Evolutionary conservation across 2,888 invertebrate species (phyloP).

Genomic region (Agrochola macilenta): DNA sequence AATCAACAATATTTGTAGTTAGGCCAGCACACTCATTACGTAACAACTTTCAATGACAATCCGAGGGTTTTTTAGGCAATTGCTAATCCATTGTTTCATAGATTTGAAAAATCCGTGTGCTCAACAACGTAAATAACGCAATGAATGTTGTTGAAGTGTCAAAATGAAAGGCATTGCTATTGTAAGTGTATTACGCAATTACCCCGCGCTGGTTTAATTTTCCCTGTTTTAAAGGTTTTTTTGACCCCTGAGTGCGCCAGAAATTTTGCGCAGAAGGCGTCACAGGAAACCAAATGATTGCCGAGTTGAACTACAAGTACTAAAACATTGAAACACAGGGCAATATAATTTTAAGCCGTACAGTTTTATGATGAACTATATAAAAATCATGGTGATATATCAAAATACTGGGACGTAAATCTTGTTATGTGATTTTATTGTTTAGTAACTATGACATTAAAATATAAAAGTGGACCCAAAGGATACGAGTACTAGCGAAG

Average conservation of each 20-base stretch:
- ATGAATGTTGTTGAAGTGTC: not conserved
- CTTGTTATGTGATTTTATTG: constrained; percentile 25
- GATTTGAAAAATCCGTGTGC: not conserved
- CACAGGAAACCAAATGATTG: constrained; percentile 24
- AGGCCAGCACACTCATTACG: not conserved
- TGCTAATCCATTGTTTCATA: not conserved
- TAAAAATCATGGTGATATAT: constrained; percentile 39
- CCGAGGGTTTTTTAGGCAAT: not conserved
- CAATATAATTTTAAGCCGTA: constrained; percentile 31
- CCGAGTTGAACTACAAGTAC: constrained; percentile 20
- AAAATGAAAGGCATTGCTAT: not conserved
- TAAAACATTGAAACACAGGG: constrained; percentile 30
- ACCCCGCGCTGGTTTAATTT: not conserved
- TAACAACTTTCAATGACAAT: not conserved
- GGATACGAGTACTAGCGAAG: not conserved
- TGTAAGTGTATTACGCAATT: no score
- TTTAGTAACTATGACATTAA: constrained; percentile 10
- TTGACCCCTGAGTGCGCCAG: constrained; percentile 1
- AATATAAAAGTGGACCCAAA: constrained; percentile 2
- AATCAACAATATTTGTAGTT: not conserved
- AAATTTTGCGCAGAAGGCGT: constrained; percentile 27
- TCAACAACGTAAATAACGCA: not conserved
- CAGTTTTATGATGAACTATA: constrained; percentile 41
- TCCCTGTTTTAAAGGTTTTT: not conserved
- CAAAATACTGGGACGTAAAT: constrained; percentile 42